Conservation (phyloP, 2,888 invertebrate species). For the Troides helena region DNA sequence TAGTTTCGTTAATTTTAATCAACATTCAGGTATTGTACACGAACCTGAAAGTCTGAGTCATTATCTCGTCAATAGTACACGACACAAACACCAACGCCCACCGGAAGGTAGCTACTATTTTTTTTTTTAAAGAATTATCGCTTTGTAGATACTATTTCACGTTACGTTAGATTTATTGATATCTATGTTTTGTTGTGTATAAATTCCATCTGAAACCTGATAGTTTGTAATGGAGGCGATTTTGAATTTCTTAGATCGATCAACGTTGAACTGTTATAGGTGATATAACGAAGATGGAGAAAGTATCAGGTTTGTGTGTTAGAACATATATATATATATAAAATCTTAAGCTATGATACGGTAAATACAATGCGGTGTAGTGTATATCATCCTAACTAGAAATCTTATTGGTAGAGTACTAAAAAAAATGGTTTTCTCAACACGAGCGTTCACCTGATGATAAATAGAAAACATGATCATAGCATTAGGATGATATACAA, state of each 20-base stretch:
- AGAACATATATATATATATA: no score
- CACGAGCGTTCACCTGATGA: no score
- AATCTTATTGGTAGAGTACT: no score
- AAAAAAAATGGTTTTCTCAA: no score
- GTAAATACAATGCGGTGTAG: no score
- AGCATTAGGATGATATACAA: no score
- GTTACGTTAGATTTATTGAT: constrained; percentile 20
- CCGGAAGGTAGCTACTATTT: constrained; percentile 31
- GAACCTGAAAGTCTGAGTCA: constrained; percentile 28
- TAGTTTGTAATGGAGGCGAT: not conserved
- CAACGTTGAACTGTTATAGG: no score
- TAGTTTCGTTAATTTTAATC: not conserved
- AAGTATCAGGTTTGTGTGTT: no score
- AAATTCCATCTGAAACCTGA: not conserved
- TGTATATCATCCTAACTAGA: no score
- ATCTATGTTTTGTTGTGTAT: constrained; percentile 14
- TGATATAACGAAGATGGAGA: no score
- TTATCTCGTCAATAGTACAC: constrained; percentile 38
- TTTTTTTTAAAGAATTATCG: constrained; percentile 20
- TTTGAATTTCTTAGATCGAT: not conserved
- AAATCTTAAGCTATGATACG: no score
- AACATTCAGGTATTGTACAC: constrained; percentile 8
- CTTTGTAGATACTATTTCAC: constrained; percentile 10
- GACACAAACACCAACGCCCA: constrained; percentile 33
- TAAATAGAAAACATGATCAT: no score